Base-by-base conservation (phyloP, 2,113 vertebrate species). In the Misgurnus anguillicaudatus region DNA sequence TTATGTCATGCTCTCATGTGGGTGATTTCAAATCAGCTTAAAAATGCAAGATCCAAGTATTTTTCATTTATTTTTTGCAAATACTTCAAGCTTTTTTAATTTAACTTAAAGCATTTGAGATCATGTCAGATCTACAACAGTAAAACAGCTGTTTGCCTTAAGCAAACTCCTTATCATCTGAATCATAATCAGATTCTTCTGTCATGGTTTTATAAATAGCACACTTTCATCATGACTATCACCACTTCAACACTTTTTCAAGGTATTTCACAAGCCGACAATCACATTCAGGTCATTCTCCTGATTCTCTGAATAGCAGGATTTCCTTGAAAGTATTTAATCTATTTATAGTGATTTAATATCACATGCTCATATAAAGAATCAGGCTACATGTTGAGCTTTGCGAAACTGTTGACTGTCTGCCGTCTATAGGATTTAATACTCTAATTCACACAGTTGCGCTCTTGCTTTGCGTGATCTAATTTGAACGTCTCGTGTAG, bases 141-240 rank as follows among this genome's bases (percentile, higher is more conserved):
- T 47, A 58, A 53, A 16, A 77, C 38, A 63, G 17, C 31, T 48
- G 13, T 21, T 67, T 5, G 73, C 73, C 73, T 61, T 42, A 61
- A 80, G 74, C 68, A 61, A 57, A 78, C 78, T 66, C n/a, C 78
- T 80, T 65, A 68, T 83, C 67, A 42, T 65, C 51, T 68, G 24
- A 83, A 77, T 70, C 64, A 70, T 64, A 79, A 79, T 70, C 67
- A 73, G 78, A 62, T 71, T 77, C 4, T 38, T 71, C 48, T 45
- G 14, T 53, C 62, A 39, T 31, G 48, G 62, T 39, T 66, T 31
- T 62, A 58, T 58, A 80, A 74, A 80, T 66, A 73, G 60, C 36
- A 64, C 61, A 58, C 51, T 80, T 62, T 75, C 9, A 75, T 75
- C 72, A 7, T 45, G 57, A 41, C 72, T 48, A 75, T 62, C 61